Conservation (phyloP, 2,113 vertebrate genomes). For the Entelurus aequoreus region DNA sequence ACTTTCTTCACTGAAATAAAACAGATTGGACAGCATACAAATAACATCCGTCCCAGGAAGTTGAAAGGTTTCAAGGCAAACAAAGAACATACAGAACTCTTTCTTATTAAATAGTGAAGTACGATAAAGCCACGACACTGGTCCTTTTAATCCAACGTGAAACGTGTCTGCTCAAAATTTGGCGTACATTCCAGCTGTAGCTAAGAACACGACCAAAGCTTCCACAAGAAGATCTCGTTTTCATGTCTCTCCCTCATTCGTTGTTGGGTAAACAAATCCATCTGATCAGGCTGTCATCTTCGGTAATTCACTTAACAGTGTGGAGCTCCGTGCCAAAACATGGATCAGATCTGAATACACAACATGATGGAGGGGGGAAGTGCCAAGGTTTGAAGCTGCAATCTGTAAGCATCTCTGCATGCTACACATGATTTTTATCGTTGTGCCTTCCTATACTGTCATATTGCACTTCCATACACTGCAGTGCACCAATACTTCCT, state of each 20-base stretch:
- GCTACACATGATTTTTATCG: conserved; percentile 32
- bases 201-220: conserved; percentile 36
- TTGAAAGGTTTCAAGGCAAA: conserved; percentile 68
- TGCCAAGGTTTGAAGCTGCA: conserved; percentile 30
- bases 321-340: conserved; percentile 35
- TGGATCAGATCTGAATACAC: conserved; percentile 37
- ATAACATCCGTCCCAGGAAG: conserved; percentile 58
- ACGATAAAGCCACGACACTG: not conserved
- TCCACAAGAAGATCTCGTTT: conserved; percentile 2
- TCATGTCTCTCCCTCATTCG: not conserved
- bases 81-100: conserved; percentile 63
- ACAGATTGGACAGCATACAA: conserved; percentile 64
- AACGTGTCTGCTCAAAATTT: conserved; percentile 47
- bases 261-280: conserved; percentile 42
- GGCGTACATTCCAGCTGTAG: conserved; percentile 56
- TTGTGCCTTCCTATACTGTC: not conserved
- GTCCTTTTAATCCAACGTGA: conserved; percentile 57
- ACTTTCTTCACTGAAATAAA: conserved; percentile 62
- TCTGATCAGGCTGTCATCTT: conserved; percentile 36
- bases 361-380: conserved; percentile 13
- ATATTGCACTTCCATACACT: conserved; percentile 15
- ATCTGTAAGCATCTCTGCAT: conserved; percentile 36
- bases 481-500: conserved; percentile 2
- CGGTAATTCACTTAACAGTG: conserved; percentile 34
- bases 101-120: conserved; percentile 59